Evolutionary conservation across 2,797 vertebrate genomes (phyloP).

Genomic region (Sebastes minor): DNA sequence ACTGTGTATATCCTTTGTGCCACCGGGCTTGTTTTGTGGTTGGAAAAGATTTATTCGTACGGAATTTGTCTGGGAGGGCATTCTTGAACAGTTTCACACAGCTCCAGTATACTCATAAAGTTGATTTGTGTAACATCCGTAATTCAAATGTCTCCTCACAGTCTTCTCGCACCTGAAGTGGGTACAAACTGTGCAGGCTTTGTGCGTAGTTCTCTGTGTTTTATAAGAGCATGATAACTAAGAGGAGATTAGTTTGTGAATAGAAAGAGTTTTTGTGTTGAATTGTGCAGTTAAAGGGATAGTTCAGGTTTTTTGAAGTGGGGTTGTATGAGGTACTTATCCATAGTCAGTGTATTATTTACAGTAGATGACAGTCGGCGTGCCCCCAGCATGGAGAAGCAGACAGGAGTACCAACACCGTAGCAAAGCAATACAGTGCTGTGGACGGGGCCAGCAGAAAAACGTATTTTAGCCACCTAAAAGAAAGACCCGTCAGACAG

Average conservation of each 20-base stretch:
- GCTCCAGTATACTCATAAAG: constrained; percentile 61
- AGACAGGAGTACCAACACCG: no score
- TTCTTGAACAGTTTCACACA: constrained; percentile 51
- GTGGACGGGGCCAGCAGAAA: no score
- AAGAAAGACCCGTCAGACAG: no score
- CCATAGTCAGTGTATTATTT: background rate
- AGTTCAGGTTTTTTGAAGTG: background rate
- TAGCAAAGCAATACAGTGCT: no score
- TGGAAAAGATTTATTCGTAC: constrained; percentile 60
- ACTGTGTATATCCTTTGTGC: constrained; percentile 36
- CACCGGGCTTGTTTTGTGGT: constrained; percentile 48
- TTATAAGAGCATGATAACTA: background rate
- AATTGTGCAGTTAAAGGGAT: background rate
- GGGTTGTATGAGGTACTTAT: background rate
- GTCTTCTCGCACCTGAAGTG: constrained; percentile 2
- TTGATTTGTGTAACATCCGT: constrained; percentile 60
- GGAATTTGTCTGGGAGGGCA: constrained; percentile 61
- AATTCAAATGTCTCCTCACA: constrained; percentile 42
- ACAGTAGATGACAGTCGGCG: background rate
- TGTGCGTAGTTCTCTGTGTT: background rate
- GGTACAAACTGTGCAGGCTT: background rate
- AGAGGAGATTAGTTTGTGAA: background rate
- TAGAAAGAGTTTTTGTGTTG: background rate
- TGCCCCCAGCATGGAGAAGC: no score
- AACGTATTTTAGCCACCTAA: no score